A percentile compares a stretch with the other conserved stretches of the same genome.
Conservation (phyloP, 2,113 vertebrate species). For the Chaetura pelagica region DNA sequence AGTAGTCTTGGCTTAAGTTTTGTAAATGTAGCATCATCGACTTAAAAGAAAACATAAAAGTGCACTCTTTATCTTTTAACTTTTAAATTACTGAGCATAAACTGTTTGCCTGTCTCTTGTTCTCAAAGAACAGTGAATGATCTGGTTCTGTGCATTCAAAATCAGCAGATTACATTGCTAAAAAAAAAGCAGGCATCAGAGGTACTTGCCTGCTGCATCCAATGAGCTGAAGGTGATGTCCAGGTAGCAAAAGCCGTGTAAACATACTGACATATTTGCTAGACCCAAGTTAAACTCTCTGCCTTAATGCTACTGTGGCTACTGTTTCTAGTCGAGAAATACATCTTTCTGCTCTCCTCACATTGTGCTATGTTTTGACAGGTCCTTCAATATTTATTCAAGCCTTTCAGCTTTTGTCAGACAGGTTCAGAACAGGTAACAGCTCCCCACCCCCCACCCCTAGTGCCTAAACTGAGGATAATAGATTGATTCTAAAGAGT, state of each 20-base stretch:
- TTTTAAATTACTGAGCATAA: background rate
- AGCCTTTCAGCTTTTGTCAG: background rate
- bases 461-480: background rate
- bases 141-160: background rate
- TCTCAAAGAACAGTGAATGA: background rate
- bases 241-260: background rate
- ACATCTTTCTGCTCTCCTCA: fast-evolving
- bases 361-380: background rate
- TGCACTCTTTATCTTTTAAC: background rate
- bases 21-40: background rate
- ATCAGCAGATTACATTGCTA: background rate
- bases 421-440: background rate
- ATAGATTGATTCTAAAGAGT: background rate
- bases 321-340: background rate
- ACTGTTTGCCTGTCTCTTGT: background rate
- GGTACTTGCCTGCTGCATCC: background rate
- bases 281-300: background rate
- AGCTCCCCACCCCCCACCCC: background rate
- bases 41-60: slow-evolving; percentile 26
- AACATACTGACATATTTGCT: background rate
- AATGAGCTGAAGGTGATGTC: background rate
- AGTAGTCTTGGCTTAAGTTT: slow-evolving; percentile 49
- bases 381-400: background rate
- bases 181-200: background rate
- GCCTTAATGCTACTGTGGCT: background rate